phyloP scores from a whole-genome alignment of 2,113 vertebrate genomes.

The Coracopsis vasa region DNA sequence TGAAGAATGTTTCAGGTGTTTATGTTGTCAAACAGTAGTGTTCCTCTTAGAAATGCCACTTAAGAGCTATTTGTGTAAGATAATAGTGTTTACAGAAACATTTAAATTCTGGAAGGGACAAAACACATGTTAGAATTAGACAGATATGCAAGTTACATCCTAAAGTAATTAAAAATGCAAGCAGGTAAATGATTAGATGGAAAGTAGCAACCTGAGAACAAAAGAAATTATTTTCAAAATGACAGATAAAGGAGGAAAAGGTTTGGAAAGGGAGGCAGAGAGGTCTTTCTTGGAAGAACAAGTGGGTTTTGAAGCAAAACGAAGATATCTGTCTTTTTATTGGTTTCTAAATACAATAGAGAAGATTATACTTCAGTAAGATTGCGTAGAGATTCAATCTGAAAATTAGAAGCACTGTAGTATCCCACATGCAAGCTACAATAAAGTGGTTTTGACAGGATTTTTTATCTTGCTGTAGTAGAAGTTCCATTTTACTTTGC shows the following conservation, averaged over 20 bases:
- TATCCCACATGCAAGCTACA: neutral
- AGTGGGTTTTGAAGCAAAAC: neutral
- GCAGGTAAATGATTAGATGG: neutral
- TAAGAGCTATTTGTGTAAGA: neutral
- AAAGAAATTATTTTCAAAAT: neutral
- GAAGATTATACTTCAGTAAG: neutral
- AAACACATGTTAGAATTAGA: neutral
- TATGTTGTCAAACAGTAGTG: neutral
- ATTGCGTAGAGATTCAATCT: neutral
- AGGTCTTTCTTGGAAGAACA: neutral
- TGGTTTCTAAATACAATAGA: neutral
- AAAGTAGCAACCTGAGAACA: neutral
- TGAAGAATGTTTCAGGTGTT: conserved; percentile 87
- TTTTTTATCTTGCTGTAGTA: neutral
- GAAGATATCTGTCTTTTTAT: neutral
- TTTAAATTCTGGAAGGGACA: neutral
- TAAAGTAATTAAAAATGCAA: neutral
- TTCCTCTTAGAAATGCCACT: neutral
- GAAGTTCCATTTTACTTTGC: neutral
- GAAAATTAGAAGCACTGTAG: neutral
- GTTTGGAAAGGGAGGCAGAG: neutral
- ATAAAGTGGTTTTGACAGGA: neutral
- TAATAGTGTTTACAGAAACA: neutral
- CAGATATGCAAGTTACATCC: neutral
- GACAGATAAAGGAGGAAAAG: neutral